Percentiles rank a stretch among this genome's conserved stretches.
Evolutionary conservation across 1,140 invertebrate species (phyloP).

Genomic region (Chironomus striatipennis): DNA sequence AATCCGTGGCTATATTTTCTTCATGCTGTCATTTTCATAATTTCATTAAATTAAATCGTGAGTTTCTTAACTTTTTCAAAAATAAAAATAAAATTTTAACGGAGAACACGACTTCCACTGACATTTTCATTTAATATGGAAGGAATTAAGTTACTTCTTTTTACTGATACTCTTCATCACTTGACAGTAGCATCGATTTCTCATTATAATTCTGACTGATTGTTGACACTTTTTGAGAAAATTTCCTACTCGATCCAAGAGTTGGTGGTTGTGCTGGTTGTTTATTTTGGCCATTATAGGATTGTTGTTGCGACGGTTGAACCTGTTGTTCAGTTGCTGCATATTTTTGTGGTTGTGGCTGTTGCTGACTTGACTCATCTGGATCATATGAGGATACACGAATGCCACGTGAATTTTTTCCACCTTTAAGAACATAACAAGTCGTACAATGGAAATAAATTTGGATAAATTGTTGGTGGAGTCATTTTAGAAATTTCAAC

Average conservation of each 20-base stretch:
- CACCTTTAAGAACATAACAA: conserved; percentile 41
- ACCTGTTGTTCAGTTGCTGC: conserved; percentile 28
- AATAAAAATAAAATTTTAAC: too few relatives aligned
- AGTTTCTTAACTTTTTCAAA: too few relatives aligned
- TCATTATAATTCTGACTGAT: conserved; percentile 84
- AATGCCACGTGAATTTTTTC: conserved; percentile 55
- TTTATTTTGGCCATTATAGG: conserved; percentile 29
- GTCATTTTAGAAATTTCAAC: background rate
- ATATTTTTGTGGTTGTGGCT: conserved; percentile 25
- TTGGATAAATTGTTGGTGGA: background rate
- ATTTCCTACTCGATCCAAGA: conserved; percentile 38
- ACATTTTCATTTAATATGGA: too few relatives aligned
- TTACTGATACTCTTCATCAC: conserved; percentile 94
- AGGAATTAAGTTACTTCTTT: conserved; percentile 24
- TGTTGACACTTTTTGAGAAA: conserved; percentile 59
- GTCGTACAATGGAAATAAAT: conserved; percentile 24
- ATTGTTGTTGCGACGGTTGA: conserved; percentile 26
- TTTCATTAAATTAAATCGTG: too few relatives aligned
- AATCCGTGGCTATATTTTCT: too few relatives aligned
- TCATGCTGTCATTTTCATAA: too few relatives aligned
- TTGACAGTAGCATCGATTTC: conserved; percentile 91
- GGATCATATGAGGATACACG: conserved; percentile 57
- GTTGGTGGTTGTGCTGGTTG: conserved; percentile 42
- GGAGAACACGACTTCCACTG: too few relatives aligned
- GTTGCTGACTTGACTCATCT: conserved; percentile 46